Evolutionary conservation across 2,888 invertebrate species (phyloP), one percentile per base, ranked within the genome.

Genomic region (Beris chalybata): DNA sequence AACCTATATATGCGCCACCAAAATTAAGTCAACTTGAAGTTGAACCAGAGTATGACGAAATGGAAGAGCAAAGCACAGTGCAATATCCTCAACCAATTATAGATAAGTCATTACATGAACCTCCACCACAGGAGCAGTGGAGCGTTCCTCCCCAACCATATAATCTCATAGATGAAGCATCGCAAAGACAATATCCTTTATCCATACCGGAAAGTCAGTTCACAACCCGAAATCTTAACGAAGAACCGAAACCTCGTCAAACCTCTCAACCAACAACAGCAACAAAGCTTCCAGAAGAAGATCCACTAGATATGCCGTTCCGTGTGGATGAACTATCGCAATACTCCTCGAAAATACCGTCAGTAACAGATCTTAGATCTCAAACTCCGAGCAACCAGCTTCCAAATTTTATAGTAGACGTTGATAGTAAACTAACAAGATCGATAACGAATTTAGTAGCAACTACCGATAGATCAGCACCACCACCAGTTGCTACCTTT

Each of bases 111-210:
- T 9, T 12, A 15, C 32, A n/a, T 15, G 52, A 43, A 11, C 61
- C 61, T 22, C 61, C 61, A 7, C 61, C 29, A 38, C 61, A 50
- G 4, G 61, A 50, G 12, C 38, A 50, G 12, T 61, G 61, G 61
- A 22, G 13, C n/a, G 1, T 12, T 7, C 50, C 52, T 38, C 11
- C 61, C 1, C 50, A 50, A 22, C 52, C 61, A 4, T 61, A 61
- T 22, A 32, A 52, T 52, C 38, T 52, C 3, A 61, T 50, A 11
- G 61, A 61, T 9, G 61, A 61, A 61, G 22, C 15, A 30, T 32
- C 32, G 11, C 38, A 38, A 38, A 38, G 38, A 38, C 44, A 15
- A 43, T 38, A 11, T 43, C 15, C 56, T 56, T 4, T 9, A 9
- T 56, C 38, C 38, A 9, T 12, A 38, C 5, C 9, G 3, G 7